These are phyloP conservation scores for Solenopsis fugax DNA, from an alignment of 1,140 invertebrate genomes.

Conservation along the genomic window DNA sequence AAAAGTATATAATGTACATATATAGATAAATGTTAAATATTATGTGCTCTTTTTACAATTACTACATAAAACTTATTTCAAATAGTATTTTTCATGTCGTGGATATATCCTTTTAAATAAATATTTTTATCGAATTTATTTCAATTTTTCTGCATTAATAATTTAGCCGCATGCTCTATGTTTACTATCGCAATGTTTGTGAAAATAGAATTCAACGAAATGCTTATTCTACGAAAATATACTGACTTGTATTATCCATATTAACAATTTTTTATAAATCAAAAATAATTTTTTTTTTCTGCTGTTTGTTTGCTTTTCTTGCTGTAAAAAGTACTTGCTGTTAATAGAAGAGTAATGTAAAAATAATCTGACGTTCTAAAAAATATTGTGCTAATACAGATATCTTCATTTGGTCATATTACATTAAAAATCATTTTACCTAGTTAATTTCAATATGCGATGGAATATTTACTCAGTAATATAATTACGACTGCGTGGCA, in stretches of 20 bases:
- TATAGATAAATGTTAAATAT: no score
- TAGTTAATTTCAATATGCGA: constrained; percentile 10
- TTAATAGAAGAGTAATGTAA: background rate
- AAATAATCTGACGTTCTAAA: constrained; percentile 9
- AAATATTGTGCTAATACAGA: background rate
- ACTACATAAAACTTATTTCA: no score
- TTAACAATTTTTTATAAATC: background rate
- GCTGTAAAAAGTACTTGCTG: no score
- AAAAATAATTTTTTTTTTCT: background rate
- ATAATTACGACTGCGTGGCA: constrained; percentile 20
- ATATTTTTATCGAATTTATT: no score
- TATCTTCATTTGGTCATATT: background rate
- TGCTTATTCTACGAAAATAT: background rate
- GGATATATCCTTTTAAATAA: no score
- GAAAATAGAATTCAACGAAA: background rate
- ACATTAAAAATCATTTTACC: background rate
- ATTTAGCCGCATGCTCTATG: background rate
- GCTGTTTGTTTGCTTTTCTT: no score
- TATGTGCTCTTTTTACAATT: no score
- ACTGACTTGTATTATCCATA: background rate
- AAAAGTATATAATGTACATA: no score
- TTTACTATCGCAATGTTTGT: background rate
- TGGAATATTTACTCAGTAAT: constrained; percentile 42
- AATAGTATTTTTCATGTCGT: no score
- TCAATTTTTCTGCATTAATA: background rate